Evolutionary conservation across 2,888 invertebrate genomes (phyloP).

Genomic region (Drosophila mercatorum): DNA sequence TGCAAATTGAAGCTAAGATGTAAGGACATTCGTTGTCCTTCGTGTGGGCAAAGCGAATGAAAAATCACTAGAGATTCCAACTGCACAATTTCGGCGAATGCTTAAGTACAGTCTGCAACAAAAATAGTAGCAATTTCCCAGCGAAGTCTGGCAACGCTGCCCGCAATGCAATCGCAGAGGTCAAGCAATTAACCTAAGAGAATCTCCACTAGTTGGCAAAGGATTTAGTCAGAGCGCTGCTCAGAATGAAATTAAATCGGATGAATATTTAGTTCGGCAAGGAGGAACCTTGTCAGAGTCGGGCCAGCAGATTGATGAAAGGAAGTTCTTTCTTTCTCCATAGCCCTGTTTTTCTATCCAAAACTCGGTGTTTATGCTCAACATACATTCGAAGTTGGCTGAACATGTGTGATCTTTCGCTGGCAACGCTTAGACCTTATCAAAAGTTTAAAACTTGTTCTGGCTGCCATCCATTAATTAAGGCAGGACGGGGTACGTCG

Average conservation of each 20-base stretch:
- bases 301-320: background rate
- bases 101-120: slow-evolving; percentile 31
- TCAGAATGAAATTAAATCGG: slow-evolving; percentile 11
- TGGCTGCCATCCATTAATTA: slow-evolving; percentile 39
- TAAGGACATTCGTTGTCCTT: slow-evolving; percentile 21
- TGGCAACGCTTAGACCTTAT: background rate
- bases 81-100: slow-evolving; percentile 40
- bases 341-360: background rate
- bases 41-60: slow-evolving; percentile 27
- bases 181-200: slow-evolving; percentile 50
- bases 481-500: slow-evolving; percentile 43
- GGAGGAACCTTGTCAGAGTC: no score
- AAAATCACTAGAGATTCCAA: slow-evolving; percentile 32
- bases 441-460: slow-evolving; percentile 9
- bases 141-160: slow-evolving; percentile 49
- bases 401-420: background rate
- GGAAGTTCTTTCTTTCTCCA: background rate
- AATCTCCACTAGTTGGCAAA: slow-evolving; percentile 22
- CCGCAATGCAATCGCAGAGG: slow-evolving; percentile 30
- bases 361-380: no score
- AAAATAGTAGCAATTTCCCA: background rate
- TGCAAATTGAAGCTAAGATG: slow-evolving; percentile 52
- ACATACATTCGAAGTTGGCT: background rate
- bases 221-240: background rate
- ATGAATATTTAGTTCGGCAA: background rate